A percentile compares a stretch with the other conserved stretches of the same genome.
phyloP scores from a whole-genome alignment of 2,888 invertebrate genomes.

The Scaptomyza cyrtandrae region DNA sequence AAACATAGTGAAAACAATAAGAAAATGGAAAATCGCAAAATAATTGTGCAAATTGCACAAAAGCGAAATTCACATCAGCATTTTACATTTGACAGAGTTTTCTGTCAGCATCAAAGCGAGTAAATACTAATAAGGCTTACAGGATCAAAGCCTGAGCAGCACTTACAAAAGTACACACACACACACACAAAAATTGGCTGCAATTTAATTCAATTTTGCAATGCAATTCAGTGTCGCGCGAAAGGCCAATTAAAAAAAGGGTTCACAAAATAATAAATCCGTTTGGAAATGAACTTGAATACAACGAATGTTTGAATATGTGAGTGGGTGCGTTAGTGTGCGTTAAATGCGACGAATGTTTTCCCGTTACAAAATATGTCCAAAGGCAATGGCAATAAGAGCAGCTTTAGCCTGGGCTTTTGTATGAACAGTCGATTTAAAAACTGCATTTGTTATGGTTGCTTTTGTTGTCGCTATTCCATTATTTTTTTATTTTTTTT shows the following conservation, averaged over 20 bases:
- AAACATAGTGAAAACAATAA: slow-evolving; percentile 7
- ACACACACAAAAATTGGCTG: slow-evolving; percentile 50
- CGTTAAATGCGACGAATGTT: slow-evolving; percentile 33
- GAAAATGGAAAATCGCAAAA: slow-evolving; percentile 15
- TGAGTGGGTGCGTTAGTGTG: neutral
- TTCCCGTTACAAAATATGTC: slow-evolving; percentile 38
- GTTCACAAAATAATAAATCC: slow-evolving; percentile 71
- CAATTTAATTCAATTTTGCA: slow-evolving; percentile 70
- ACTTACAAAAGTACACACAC: neutral
- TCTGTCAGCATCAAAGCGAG: slow-evolving; percentile 29
- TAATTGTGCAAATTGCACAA: slow-evolving; percentile 15
- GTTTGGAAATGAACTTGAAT: slow-evolving; percentile 38
- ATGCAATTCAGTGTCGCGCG: slow-evolving; percentile 27
- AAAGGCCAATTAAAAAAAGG: slow-evolving; percentile 62
- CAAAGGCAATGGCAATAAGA: slow-evolving; percentile 17
- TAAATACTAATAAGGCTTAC: slow-evolving; percentile 58
- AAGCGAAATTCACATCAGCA: slow-evolving; percentile 31
- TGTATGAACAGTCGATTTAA: slow-evolving; percentile 12
- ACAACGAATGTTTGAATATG: slow-evolving; percentile 12
- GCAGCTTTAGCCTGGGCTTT: slow-evolving; percentile 28
- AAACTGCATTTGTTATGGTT: slow-evolving; percentile 20
- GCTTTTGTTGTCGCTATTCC: neutral
- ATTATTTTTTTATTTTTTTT: neutral
- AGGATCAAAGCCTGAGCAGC: slow-evolving; percentile 36
- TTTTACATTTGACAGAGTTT: slow-evolving; percentile 30